phyloP scores from a whole-genome alignment of 2,888 invertebrate genomes.

The Cabera pusaria region DNA sequence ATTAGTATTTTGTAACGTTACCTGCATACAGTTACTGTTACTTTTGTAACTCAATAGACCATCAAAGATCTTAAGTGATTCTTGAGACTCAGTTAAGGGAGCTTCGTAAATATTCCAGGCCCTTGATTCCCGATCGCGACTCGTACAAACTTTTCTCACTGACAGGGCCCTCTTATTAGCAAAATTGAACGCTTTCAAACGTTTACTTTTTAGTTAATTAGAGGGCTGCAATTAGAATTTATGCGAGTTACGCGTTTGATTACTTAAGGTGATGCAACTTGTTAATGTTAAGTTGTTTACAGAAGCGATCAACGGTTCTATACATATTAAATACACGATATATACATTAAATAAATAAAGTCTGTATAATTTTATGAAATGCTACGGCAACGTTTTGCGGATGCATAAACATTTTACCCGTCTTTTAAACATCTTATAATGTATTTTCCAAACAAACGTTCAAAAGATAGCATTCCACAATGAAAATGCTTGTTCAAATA shows the following conservation, averaged over 20 bases:
- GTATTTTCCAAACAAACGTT: slow-evolving; percentile 16
- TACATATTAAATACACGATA: too few relatives aligned
- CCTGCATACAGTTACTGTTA: slow-evolving; percentile 6
- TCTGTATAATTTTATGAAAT: too few relatives aligned
- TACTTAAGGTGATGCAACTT: not conserved
- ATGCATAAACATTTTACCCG: too few relatives aligned
- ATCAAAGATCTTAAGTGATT: slow-evolving; percentile 72
- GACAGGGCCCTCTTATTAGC: slow-evolving; percentile 25
- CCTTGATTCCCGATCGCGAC: slow-evolving; percentile 65
- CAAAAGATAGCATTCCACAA: slow-evolving; percentile 22
- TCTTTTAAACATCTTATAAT: too few relatives aligned
- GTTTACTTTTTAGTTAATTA: slow-evolving; percentile 19
- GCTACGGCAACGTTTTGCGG: too few relatives aligned
- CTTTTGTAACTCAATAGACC: slow-evolving; percentile 65
- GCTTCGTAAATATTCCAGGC: slow-evolving; percentile 74
- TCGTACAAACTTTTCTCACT: slow-evolving; percentile 30
- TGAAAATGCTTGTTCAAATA: slow-evolving; percentile 37
- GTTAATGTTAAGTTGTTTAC: too few relatives aligned
- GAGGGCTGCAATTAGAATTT: slow-evolving; percentile 10
- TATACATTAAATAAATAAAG: too few relatives aligned
- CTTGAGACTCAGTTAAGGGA: slow-evolving; percentile 61
- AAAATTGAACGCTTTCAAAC: slow-evolving; percentile 26
- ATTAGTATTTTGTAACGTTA: too few relatives aligned
- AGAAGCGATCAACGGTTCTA: too few relatives aligned
- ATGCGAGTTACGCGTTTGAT: not conserved